A percentile compares a stretch with the other conserved stretches of the same genome.
These are phyloP conservation scores for Amblyjoppa fuscipennis DNA, from an alignment of 2,888 invertebrate genomes.

Conservation along the genomic window DNA sequence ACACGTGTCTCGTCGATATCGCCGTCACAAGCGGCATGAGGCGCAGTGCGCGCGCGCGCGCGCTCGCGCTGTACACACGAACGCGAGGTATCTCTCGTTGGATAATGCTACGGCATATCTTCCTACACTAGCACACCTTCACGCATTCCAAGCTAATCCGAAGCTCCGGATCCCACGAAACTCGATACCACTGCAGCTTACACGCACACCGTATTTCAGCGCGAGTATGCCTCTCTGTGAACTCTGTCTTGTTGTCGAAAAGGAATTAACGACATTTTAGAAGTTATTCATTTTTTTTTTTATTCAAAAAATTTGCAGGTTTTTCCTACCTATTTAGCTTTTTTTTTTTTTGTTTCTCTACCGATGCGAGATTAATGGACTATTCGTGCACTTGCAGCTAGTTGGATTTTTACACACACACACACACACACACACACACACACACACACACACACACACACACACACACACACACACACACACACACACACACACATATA, in stretches of 20 bases:
- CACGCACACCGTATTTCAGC: constrained; percentile 4
- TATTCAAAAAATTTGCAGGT: too few relatives aligned
- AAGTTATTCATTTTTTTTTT: constrained; percentile 20
- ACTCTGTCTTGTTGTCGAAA: constrained; percentile 18
- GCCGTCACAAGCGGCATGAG: constrained; percentile 19
- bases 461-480: too few relatives aligned
- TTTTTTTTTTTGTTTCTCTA: constrained; percentile 7
- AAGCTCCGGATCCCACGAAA: constrained; percentile 76
- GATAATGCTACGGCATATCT: constrained; percentile 53
- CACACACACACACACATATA: neutral
- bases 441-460: too few relatives aligned
- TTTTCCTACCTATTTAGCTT: neutral
- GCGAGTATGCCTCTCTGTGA: neutral
- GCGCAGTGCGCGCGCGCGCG: neutral
- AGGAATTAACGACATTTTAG: constrained; percentile 28
- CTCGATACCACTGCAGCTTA: constrained; percentile 70
- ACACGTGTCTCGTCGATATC: constrained; percentile 41
- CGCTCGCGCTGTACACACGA: constrained; percentile 32
- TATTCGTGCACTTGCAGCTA: constrained; percentile 6
- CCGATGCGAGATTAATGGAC: constrained; percentile 16
- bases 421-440: too few relatives aligned
- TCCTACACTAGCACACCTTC: constrained; percentile 72
- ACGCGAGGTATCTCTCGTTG: constrained; percentile 38
- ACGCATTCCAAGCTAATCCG: constrained; percentile 82
- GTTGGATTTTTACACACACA: constrained; percentile 3